These are phyloP conservation scores for Odobenus rosmarus DNA, from an alignment of 2,113 vertebrate species.

Conservation along the genomic window DNA sequence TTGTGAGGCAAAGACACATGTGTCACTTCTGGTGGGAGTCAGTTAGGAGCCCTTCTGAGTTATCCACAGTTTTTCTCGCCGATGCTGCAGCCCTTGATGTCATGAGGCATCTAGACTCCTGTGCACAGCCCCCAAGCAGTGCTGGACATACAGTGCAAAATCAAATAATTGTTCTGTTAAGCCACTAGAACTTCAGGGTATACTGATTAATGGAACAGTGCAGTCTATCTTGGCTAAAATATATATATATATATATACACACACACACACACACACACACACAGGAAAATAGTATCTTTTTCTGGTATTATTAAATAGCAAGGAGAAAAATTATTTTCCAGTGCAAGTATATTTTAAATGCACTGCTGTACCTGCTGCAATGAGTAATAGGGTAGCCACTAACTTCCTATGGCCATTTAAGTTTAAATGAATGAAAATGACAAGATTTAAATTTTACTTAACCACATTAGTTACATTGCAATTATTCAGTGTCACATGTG, in stretches of 20 bases:
- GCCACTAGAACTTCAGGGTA: neutral
- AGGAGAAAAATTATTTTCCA: neutral
- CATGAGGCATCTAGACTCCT: neutral
- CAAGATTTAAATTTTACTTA: neutral
- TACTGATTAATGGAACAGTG: neutral
- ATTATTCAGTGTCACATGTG: neutral
- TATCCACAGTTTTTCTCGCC: neutral
- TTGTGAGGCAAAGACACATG: neutral
- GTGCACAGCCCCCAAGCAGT: neutral
- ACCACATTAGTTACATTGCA: neutral
- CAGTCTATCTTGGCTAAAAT: neutral
- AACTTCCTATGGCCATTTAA: neutral
- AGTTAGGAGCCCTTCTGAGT: neutral
- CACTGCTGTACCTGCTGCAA: neutral
- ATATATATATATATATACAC: no score
- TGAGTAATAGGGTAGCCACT: neutral
- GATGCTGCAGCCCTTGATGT: rapidly evolving
- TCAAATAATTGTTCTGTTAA: neutral
- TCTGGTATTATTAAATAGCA: neutral
- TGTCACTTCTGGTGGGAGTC: neutral
- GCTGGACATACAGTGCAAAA: neutral
- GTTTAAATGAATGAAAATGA: neutral
- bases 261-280: no score
- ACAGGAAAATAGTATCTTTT: neutral
- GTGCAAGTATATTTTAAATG: neutral